A percentile compares a stretch with the other conserved stretches of the same genome.
These are phyloP conservation scores for Hafferia zeledoni DNA, from an alignment of 2,797 vertebrate genomes.

Conservation along the genomic window DNA sequence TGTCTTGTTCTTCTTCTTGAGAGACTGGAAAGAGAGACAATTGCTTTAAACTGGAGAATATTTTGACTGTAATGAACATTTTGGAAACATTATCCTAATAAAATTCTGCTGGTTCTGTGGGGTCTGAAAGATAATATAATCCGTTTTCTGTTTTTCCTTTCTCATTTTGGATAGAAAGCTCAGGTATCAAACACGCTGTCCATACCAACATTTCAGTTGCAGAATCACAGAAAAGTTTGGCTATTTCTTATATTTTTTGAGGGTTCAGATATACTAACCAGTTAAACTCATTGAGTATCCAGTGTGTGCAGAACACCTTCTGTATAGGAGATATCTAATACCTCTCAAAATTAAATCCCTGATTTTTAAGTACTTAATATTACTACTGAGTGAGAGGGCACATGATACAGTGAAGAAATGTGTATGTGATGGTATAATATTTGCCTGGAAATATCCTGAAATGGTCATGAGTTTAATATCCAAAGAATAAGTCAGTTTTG, in stretches of 20 bases:
- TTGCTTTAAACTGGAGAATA: background rate
- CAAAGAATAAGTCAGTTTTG: background rate
- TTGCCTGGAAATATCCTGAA: background rate
- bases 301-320: background rate
- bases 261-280: background rate
- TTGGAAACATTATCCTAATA: background rate
- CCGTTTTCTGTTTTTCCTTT: background rate
- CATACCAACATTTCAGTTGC: background rate
- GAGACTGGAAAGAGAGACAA: background rate
- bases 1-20: background rate
- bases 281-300: background rate
- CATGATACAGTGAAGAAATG: background rate
- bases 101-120: background rate
- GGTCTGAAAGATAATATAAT: background rate
- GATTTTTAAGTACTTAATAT: background rate
- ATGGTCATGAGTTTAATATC: background rate
- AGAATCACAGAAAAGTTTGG: background rate
- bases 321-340: background rate
- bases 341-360: background rate
- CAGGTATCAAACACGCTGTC: background rate
- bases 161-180: background rate
- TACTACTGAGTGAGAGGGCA: background rate
- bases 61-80: background rate
- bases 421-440: background rate
- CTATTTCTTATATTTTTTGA: background rate